These are phyloP conservation scores for Garra rufa DNA, from an alignment of 2,113 vertebrate species.

Conservation along the genomic window DNA sequence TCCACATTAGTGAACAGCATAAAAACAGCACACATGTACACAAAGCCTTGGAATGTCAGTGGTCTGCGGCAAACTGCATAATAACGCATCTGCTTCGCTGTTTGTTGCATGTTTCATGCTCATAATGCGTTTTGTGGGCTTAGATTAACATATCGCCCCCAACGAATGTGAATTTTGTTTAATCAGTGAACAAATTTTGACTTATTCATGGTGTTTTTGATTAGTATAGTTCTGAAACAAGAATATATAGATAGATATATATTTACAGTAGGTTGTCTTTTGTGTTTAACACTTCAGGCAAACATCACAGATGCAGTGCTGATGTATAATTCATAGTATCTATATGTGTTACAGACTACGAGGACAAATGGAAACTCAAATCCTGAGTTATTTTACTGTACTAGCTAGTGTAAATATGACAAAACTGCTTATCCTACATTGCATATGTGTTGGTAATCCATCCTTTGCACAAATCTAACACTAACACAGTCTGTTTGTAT, in stretches of 20 bases:
- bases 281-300: neutral
- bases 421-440: neutral
- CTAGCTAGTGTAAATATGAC: neutral
- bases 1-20: neutral
- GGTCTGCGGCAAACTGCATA: constrained; percentile 60
- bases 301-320: neutral
- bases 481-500: neutral
- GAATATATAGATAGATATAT: neutral
- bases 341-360: neutral
- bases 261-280: neutral
- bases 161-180: constrained; percentile 68
- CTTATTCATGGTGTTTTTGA: neutral
- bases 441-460: neutral
- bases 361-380: neutral
- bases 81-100: constrained; percentile 42
- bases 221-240: neutral
- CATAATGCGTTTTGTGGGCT: constrained; percentile 35
- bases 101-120: constrained; percentile 44
- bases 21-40: constrained; percentile 5
- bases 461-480: neutral
- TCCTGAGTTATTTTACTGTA: neutral
- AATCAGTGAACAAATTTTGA: constrained; percentile 48
- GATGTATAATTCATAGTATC: neutral
- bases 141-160: constrained; percentile 51
- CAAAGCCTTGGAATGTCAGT: neutral